Evolutionary conservation across 2,888 invertebrate genomes (phyloP).

Genomic region (Timandra comae): DNA sequence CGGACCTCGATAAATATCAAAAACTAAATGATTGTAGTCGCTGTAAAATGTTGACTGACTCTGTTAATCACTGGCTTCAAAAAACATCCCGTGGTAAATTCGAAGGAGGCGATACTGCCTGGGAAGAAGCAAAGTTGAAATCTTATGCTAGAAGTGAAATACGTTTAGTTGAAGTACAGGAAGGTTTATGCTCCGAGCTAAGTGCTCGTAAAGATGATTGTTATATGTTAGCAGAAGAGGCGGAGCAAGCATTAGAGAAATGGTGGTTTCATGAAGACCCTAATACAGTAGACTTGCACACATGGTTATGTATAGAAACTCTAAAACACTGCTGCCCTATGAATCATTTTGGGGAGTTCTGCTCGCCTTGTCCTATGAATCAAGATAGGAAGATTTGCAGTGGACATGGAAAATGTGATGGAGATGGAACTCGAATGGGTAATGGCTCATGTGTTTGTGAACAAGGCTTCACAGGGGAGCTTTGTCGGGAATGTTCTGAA

Average conservation of each 20-base stretch:
- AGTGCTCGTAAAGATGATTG: slow-evolving; percentile 86
- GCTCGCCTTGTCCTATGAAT: slow-evolving; percentile 81
- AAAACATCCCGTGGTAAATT: slow-evolving; percentile 90
- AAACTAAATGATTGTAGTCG: slow-evolving; percentile 78
- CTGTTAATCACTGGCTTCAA: slow-evolving; percentile 87
- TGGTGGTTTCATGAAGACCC: slow-evolving; percentile 89
- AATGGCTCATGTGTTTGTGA: slow-evolving; percentile 93
- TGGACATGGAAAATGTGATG: slow-evolving; percentile 85
- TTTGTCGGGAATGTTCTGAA: slow-evolving; percentile 85
- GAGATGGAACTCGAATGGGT: slow-evolving; percentile 94
- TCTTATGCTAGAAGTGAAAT: slow-evolving; percentile 92
- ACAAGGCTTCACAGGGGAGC: slow-evolving; percentile 84
- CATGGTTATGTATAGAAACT: slow-evolving; percentile 87
- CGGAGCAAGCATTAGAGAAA: slow-evolving; percentile 87
- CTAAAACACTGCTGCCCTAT: slow-evolving; percentile 89
- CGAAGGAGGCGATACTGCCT: slow-evolving; percentile 94
- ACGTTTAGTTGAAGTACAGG: slow-evolving; percentile 93
- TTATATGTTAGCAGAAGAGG: slow-evolving; percentile 86
- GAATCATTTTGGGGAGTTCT: slow-evolving; percentile 87
- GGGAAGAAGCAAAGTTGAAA: slow-evolving; percentile 92
- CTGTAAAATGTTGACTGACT: slow-evolving; percentile 83
- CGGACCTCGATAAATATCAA: slow-evolving; percentile 17
- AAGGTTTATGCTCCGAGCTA: slow-evolving; percentile 85
- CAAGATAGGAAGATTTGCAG: slow-evolving; percentile 81
- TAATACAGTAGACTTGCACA: slow-evolving; percentile 43